phyloP scores from a whole-genome alignment of 2,888 invertebrate genomes.

The Cephalotes varians region DNA sequence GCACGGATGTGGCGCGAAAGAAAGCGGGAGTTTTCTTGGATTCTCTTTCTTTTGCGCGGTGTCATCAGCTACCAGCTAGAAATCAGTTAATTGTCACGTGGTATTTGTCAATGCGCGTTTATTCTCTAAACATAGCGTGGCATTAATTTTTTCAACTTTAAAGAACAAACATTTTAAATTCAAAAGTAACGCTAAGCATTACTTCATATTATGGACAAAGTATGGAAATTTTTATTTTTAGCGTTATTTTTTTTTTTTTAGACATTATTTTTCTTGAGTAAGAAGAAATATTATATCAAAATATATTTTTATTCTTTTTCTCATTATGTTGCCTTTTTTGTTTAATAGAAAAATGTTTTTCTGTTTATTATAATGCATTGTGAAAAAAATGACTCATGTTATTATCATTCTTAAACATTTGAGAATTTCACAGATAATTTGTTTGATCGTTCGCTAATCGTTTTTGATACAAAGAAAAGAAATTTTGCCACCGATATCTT shows the following conservation, averaged over 20 bases:
- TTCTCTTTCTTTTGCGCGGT: slow-evolving; percentile 21
- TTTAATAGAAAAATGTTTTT: not conserved
- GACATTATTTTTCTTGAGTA: not conserved
- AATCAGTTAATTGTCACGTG: slow-evolving; percentile 30
- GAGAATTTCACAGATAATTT: not conserved
- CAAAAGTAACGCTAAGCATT: not conserved
- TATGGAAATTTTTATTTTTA: not conserved
- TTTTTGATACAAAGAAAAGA: slow-evolving; percentile 3
- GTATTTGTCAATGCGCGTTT: not conserved
- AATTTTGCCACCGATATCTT: slow-evolving; percentile 2
- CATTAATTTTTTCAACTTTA: not conserved
- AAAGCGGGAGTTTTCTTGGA: slow-evolving; percentile 26
- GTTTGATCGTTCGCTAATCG: slow-evolving; percentile 13
- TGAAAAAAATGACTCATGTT: not conserved
- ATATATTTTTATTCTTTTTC: not conserved
- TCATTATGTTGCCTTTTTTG: not conserved
- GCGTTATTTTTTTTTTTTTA: too few relatives aligned
- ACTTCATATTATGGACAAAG: not conserved
- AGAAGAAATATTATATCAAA: not conserved
- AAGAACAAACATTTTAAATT: not conserved
- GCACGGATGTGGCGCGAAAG: slow-evolving; percentile 12
- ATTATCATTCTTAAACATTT: slow-evolving; percentile 24
- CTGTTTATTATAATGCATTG: not conserved
- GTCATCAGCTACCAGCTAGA: slow-evolving; percentile 19
- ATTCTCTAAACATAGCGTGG: not conserved